Evolutionary conservation across 2,797 vertebrate species (phyloP).

Genomic region (Molossus alvarezi): DNA sequence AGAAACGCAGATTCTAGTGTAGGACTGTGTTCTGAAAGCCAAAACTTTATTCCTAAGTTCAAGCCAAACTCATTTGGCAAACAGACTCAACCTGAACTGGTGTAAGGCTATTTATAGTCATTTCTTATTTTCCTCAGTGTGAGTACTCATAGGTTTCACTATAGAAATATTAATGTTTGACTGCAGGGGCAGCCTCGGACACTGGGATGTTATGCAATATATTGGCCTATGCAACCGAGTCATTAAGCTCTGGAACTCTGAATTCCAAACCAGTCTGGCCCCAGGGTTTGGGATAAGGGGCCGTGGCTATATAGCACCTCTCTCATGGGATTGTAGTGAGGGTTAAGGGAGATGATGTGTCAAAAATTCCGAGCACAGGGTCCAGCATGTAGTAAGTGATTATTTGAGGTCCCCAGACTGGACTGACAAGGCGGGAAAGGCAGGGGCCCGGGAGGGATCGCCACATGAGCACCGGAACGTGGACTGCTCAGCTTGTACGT

Average conservation of each 20-base stretch:
- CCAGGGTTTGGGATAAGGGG: neutral
- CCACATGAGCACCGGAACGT: rapidly evolving
- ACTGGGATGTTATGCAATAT: neutral
- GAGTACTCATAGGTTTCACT: constrained; percentile 55
- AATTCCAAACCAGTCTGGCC: neutral
- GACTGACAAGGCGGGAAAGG: neutral
- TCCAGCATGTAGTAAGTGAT: neutral
- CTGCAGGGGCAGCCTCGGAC: neutral
- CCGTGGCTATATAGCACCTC: neutral
- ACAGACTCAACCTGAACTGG: neutral
- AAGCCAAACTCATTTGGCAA: constrained; percentile 7
- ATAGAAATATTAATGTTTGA: constrained; percentile 39
- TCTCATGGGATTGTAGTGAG: neutral
- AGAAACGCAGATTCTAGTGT: neutral
- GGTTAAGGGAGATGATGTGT: neutral
- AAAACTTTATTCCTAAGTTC: constrained; percentile 15
- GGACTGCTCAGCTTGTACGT: neutral
- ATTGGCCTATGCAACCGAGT: neutral
- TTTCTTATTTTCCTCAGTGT: neutral
- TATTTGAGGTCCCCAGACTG: neutral
- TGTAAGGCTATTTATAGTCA: constrained; percentile 10
- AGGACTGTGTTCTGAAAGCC: neutral
- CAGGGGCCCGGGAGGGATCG: rapidly evolving
- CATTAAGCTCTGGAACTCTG: neutral
- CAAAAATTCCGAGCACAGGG: neutral